phyloP scores from a whole-genome alignment of 2,113 vertebrate genomes.

The Chrysemys picta region DNA sequence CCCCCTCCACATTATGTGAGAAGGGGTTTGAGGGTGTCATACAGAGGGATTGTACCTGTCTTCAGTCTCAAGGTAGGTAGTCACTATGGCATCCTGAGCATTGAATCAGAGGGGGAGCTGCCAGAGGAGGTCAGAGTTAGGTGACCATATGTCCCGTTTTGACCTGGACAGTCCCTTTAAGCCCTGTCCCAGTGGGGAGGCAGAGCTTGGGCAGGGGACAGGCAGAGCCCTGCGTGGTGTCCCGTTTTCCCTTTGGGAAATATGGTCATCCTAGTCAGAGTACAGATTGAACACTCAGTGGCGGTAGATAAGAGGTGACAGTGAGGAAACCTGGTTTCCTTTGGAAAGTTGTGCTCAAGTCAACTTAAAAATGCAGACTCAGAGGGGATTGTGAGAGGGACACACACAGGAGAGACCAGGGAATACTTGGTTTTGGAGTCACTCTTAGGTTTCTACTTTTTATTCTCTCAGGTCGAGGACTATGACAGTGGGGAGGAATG shows the following conservation, averaged over 20 bases:
- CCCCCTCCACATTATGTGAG: neutral
- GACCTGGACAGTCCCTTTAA: too few relatives aligned
- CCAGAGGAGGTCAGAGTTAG: neutral
- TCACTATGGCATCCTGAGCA: neutral
- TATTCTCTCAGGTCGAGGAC: slow-evolving; percentile 77
- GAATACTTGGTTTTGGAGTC: neutral
- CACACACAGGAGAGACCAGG: neutral
- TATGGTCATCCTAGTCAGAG: too few relatives aligned
- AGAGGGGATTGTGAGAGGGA: neutral
- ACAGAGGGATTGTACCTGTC: neutral
- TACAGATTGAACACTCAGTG: neutral
- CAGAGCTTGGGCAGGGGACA: too few relatives aligned
- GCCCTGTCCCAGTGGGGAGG: too few relatives aligned
- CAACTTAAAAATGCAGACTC: neutral
- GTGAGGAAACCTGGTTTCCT: neutral
- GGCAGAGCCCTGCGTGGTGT: too few relatives aligned
- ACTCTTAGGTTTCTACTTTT: neutral
- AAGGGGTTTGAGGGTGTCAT: neutral
- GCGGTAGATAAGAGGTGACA: neutral
- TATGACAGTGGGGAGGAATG: slow-evolving; percentile 81
- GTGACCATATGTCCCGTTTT: too few relatives aligned
- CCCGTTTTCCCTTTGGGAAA: too few relatives aligned
- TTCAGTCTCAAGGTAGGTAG: neutral
- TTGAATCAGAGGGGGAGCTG: neutral
- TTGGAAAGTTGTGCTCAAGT: neutral